These are phyloP conservation scores for Dissostichus mawsoni DNA, from an alignment of 2,113 vertebrate species.

Conservation along the genomic window DNA sequence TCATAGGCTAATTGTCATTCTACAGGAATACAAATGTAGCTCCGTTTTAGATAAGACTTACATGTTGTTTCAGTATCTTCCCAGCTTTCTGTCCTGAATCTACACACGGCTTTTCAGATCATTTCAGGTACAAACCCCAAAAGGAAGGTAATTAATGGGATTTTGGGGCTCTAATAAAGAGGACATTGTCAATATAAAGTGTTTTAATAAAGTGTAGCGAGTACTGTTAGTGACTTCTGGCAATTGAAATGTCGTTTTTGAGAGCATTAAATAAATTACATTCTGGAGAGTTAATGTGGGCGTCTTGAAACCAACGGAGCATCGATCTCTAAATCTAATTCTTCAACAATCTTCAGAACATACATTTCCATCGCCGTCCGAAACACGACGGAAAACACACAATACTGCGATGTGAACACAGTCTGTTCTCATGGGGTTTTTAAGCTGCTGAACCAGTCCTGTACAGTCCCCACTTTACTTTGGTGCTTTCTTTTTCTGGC, in stretches of 20 bases:
- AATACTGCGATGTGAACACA: slow-evolving; percentile 22
- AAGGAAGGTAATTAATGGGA: not conserved
- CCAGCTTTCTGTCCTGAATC: not conserved
- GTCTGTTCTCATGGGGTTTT: slow-evolving; percentile 48
- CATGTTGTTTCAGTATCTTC: not conserved
- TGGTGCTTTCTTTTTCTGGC: slow-evolving; percentile 67
- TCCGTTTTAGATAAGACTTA: slow-evolving; percentile 17
- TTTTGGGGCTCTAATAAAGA: not conserved
- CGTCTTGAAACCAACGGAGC: not conserved
- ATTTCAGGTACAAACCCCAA: not conserved
- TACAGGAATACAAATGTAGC: not conserved
- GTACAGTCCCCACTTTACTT: slow-evolving; percentile 67
- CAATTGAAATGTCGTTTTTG: not conserved
- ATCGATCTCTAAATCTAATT: slow-evolving; percentile 9
- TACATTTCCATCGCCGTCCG: slow-evolving; percentile 5
- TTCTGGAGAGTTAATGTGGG: slow-evolving; percentile 36
- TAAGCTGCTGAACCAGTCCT: slow-evolving; percentile 68
- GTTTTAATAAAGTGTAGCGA: slow-evolving; percentile 34
- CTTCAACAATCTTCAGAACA: slow-evolving; percentile 15
- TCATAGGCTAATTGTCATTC: not conserved
- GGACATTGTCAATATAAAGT: not conserved
- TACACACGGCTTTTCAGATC: not conserved
- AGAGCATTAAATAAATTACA: slow-evolving; percentile 69
- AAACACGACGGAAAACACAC: slow-evolving; percentile 28
- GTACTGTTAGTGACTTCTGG: slow-evolving; percentile 41